Base-by-base conservation (phyloP, 2,797 vertebrate genomes). In the Rhinella marina region DNA sequence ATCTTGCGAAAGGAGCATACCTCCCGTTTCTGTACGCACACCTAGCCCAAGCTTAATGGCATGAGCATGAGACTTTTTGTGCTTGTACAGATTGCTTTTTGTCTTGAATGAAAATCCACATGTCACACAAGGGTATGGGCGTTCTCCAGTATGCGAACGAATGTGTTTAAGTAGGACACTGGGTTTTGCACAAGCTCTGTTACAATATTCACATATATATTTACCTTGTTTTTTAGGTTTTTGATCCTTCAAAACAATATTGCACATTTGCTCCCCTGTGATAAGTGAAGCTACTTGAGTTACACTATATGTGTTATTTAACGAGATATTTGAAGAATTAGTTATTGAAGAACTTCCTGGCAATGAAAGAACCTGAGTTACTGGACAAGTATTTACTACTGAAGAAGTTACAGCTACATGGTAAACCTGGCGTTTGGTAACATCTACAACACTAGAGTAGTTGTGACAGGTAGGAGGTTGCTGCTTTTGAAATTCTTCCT, bases 61-160 rank as follows among this genome's bases (percentile, higher is more conserved):
- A 7, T 99, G 98, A 0, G 98, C 98, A 19, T 99, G 98, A 32
- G 98, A 99, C 81, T 99, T 99, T 93, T 99, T 99, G 96, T 99
- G 98, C 96, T 99, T 99, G 92, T 99, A 99, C 72, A 99, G 92
- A 92, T 99, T 99, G 92, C 98, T 99, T 95, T 99, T 99, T 90
- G 98, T 99, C 94, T 99, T 99, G 92, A 99, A 99, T 0, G 98
- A 99, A 94, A 99, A 99, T 41, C 98, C 98, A 90, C 98, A 99
- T 0, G 98, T 98, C 81, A 98, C 95, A 89, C 98, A 99, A 54
- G 98, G 98, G 90, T 99, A 99, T 0, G 98, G 98, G 50, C 98
- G 95, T 90, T 99, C 98, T 86, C 98, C 98, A 1, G 98, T 99
- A 93, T 99, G 98, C 84, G 98, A 99, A 88, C 98, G 94, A 91